Evolutionary conservation across 2,797 vertebrate genomes (phyloP), one percentile per base, ranked within the genome.

Genomic region (Sebastes alutus): DNA sequence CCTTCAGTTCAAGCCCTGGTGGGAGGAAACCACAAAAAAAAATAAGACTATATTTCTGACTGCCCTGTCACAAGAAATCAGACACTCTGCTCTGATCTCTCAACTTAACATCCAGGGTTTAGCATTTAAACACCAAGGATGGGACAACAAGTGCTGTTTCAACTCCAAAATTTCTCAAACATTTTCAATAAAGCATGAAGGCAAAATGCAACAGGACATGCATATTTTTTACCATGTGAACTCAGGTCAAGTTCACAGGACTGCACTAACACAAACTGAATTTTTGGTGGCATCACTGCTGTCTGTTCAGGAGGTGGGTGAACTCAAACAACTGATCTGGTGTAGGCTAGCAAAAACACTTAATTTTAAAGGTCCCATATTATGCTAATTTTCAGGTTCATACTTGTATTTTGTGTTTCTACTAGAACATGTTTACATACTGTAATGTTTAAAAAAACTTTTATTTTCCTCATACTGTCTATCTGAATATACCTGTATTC

Each of bases 141-240:
- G 63, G 62, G 35, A 42, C 38, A 62, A 38, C 70, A 66, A 27
- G 16, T 18, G n/a, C 7, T 64, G 75, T 88, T 89, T 87, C 67
- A 77, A 73, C 72, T 85, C 38, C 33, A 87, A 87, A 91, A 84
- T 85, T 77, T 75, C 4, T 66, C 33, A 87, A 87, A 91, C 86
- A 85, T 77, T 75, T 2, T 66, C 49, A 69, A n/a, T 20, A 54
- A 20, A 70, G n/a, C 56, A 63, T 46, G 71, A 69, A 82, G 84
- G 72, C 82, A 85, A 86, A 90, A 80, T 55, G 67, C 64, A 81
- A 33, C 75, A 27, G 59, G 52, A 58, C 59, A 63, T 23, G 22
- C n/a, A 12, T 11, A 38, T 69, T 76, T 56, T 76, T 68, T 52
- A 10, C 46, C 84, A 75, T 32, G 7, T 22, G 9, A 32, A 46